Percentiles rank a stretch among this genome's conserved stretches.
Evolutionary conservation across 2,888 invertebrate genomes (phyloP).

Genomic region (Spodoptera picta): DNA sequence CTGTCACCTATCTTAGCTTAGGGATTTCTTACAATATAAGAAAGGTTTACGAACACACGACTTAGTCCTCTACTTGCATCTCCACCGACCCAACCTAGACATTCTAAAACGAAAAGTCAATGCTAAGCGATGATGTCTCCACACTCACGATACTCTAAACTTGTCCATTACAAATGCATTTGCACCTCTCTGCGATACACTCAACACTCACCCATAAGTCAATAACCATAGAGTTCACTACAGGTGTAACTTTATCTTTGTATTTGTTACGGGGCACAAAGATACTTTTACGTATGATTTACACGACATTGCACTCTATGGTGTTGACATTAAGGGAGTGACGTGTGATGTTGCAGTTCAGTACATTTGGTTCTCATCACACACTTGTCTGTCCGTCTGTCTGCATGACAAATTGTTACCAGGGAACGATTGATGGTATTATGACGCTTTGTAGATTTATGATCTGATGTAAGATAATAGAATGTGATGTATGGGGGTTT

Average conservation of each 20-base stretch:
- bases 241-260: slow-evolving; percentile 20
- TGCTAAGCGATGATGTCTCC: slow-evolving; percentile 30
- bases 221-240: slow-evolving; percentile 10
- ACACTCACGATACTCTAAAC: slow-evolving; percentile 37
- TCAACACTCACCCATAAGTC: slow-evolving; percentile 26
- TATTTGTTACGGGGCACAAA: slow-evolving; percentile 16
- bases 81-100: background rate
- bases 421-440: slow-evolving; percentile 77
- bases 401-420: slow-evolving; percentile 79
- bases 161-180: slow-evolving; percentile 57
- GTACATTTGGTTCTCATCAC: slow-evolving; percentile 46
- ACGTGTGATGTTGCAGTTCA: slow-evolving; percentile 16
- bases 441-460: slow-evolving; percentile 74
- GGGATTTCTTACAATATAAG: too few relatives aligned
- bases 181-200: slow-evolving; percentile 33
- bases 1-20: too few relatives aligned
- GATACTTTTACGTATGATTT: slow-evolving; percentile 16
- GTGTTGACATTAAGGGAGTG: background rate
- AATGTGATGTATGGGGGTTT: slow-evolving; percentile 63
- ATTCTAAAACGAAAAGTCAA: slow-evolving; percentile 14
- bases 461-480: slow-evolving; percentile 69
- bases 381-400: slow-evolving; percentile 73
- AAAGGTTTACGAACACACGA: too few relatives aligned
- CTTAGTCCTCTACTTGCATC: too few relatives aligned
- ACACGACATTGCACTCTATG: slow-evolving; percentile 42